These are phyloP conservation scores for Hedychridium roseum DNA, from an alignment of 2,888 invertebrate species.

Conservation along the genomic window DNA sequence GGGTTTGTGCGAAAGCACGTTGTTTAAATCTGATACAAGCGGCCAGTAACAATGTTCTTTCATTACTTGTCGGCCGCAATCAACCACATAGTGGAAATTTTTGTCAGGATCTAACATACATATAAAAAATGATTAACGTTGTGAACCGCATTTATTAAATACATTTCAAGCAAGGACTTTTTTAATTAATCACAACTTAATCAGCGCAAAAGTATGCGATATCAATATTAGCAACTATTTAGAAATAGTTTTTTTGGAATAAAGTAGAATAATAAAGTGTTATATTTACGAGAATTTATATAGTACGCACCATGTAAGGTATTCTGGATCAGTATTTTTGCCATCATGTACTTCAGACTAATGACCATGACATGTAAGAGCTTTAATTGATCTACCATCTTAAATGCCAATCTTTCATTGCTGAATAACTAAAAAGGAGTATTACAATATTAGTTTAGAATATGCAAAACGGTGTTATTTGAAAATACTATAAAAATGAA, in stretches of 20 bases:
- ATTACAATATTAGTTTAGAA: not conserved
- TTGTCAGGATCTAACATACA: constrained; percentile 70
- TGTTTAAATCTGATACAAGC: constrained; percentile 94
- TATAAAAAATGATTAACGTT: constrained; percentile 5
- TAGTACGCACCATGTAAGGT: constrained; percentile 77
- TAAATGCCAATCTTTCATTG: constrained; percentile 88
- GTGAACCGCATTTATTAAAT: too few species aligned
- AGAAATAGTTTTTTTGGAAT: not conserved
- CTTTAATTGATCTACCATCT: constrained; percentile 90
- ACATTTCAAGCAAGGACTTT: too few species aligned
- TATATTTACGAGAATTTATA: not conserved
- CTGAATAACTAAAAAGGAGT: constrained; percentile 79
- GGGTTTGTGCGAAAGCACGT: constrained; percentile 90
- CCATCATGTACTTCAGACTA: constrained; percentile 92
- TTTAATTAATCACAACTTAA: too few species aligned
- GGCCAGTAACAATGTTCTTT: constrained; percentile 99
- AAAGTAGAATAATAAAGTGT: constrained; percentile 1
- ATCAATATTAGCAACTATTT: not conserved
- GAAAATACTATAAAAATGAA: constrained; percentile 4
- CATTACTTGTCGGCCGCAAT: constrained; percentile 91
- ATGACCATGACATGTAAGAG: constrained; percentile 93
- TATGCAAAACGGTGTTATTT: not conserved
- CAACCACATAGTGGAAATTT: constrained; percentile 90
- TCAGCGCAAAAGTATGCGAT: too few species aligned
- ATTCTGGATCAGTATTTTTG: constrained; percentile 86